These are phyloP conservation scores for Polyommatus iphigenia DNA, from an alignment of 2,888 invertebrate species.

Conservation along the genomic window DNA sequence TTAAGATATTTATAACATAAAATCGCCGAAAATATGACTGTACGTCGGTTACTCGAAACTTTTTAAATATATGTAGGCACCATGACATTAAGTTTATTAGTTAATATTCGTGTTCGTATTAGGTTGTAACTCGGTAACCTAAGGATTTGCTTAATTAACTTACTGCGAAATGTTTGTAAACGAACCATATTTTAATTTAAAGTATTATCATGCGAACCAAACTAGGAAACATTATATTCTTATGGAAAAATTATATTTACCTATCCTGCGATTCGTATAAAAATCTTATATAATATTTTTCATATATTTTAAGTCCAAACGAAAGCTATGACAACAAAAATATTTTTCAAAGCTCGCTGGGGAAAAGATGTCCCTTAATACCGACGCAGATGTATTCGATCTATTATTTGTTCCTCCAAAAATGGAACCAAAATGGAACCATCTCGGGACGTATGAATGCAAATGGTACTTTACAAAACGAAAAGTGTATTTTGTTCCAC, in stretches of 20 bases:
- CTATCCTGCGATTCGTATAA: neutral
- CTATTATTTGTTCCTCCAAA: slow-evolving; percentile 73
- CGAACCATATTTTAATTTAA: neutral
- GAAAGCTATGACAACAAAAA: slow-evolving; percentile 73
- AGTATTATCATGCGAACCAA: neutral
- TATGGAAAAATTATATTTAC: neutral
- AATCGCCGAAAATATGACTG: neutral
- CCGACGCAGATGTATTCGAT: slow-evolving; percentile 70
- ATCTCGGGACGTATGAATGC: slow-evolving; percentile 67
- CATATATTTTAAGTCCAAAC: slow-evolving; percentile 41
- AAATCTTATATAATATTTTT: neutral
- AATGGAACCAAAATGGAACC: slow-evolving; percentile 68
- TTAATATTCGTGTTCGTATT: neutral
- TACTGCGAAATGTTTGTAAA: neutral
- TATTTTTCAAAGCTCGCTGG: slow-evolving; percentile 71
- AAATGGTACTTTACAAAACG: slow-evolving; percentile 59
- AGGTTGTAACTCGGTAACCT: neutral
- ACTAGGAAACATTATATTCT: neutral
- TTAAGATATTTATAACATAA: slow-evolving; percentile 26
- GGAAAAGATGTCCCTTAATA: slow-evolving; percentile 78
- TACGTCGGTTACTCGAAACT: slow-evolving; percentile 13
- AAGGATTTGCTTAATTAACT: neutral
- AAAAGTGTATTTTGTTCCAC: slow-evolving; percentile 53
- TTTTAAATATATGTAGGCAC: neutral
- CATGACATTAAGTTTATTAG: neutral